Evolutionary conservation across 23 tunicate genomes (phyloP).

Genomic region (Botrylloides violaceus): DNA sequence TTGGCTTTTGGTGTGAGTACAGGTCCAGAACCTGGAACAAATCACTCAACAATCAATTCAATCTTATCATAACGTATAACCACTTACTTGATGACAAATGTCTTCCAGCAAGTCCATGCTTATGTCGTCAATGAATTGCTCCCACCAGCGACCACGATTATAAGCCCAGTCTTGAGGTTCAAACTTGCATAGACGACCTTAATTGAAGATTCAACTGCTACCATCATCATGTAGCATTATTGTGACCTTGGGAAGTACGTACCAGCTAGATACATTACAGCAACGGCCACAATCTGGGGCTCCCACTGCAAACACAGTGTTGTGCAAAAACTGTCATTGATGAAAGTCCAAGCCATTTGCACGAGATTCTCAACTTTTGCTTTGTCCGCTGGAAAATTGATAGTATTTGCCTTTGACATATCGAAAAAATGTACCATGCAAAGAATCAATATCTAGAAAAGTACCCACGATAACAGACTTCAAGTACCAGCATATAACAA

Average conservation of each 20-base stretch:
- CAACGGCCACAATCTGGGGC: constrained; percentile 90
- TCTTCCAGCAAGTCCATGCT: constrained; percentile 72
- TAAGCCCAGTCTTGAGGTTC: constrained; percentile 90
- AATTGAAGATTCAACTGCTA: neutral
- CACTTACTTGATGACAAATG: constrained; percentile 50
- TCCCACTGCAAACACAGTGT: constrained; percentile 88
- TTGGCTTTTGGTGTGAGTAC: constrained; percentile 51
- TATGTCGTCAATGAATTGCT: constrained; percentile 83
- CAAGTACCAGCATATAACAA: too few species aligned
- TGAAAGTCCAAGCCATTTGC: constrained; percentile 92
- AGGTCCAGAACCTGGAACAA: constrained; percentile 51
- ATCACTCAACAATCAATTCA: neutral
- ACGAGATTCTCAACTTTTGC: constrained; percentile 74
- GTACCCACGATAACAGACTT: neutral
- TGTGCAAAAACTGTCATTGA: constrained; percentile 79
- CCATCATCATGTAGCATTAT: neutral
- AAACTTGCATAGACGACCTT: constrained; percentile 63
- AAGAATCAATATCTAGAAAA: too few species aligned
- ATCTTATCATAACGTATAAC: neutral
- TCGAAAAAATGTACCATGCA: too few species aligned
- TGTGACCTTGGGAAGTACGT: neutral
- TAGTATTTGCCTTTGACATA: too few species aligned
- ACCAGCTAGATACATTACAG: constrained; percentile 93
- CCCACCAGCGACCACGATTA: constrained; percentile 92
- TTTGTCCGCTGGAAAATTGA: constrained; percentile 69